Evolutionary conservation across 2,888 invertebrate species (phyloP).

Genomic region (Hirtodrosophila alboralis): DNA sequence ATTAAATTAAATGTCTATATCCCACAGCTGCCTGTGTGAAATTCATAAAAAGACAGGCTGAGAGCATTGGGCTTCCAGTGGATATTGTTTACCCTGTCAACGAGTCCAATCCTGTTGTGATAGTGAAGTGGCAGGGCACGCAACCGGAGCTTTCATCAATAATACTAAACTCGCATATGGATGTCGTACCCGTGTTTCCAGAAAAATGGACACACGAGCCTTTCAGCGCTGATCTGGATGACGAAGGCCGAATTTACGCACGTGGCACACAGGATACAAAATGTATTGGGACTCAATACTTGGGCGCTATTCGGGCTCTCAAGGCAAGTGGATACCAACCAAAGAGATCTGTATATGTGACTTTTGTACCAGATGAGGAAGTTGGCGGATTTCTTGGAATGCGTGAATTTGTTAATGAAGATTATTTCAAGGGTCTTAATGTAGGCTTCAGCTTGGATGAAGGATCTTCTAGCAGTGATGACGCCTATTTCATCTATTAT

Average conservation of each 20-base stretch:
- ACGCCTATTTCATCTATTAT: constrained; percentile 87
- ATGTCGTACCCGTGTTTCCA: constrained; percentile 94
- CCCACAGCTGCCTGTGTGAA: constrained; percentile 85
- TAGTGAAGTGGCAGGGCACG: constrained; percentile 91
- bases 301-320: constrained; percentile 89
- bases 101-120: constrained; percentile 89
- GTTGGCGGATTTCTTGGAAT: constrained; percentile 90
- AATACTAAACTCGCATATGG: constrained; percentile 96
- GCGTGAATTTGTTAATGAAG: constrained; percentile 87
- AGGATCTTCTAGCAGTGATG: constrained; percentile 89
- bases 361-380: constrained; percentile 90
- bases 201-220: constrained; percentile 96
- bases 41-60: constrained; percentile 89
- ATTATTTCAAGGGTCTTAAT: constrained; percentile 89
- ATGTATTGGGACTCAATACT: constrained; percentile 90
- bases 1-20: not conserved
- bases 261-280: constrained; percentile 93
- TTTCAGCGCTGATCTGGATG: constrained; percentile 93
- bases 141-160: constrained; percentile 89
- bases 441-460: constrained; percentile 92
- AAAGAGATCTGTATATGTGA: constrained; percentile 88
- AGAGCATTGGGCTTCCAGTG: constrained; percentile 88
- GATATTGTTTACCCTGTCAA: constrained; percentile 85
- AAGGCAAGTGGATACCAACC: constrained; percentile 86
- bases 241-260: constrained; percentile 91